phyloP scores from a whole-genome alignment of 2,797 vertebrate genomes.

The Aeoliscus strigatus region DNA sequence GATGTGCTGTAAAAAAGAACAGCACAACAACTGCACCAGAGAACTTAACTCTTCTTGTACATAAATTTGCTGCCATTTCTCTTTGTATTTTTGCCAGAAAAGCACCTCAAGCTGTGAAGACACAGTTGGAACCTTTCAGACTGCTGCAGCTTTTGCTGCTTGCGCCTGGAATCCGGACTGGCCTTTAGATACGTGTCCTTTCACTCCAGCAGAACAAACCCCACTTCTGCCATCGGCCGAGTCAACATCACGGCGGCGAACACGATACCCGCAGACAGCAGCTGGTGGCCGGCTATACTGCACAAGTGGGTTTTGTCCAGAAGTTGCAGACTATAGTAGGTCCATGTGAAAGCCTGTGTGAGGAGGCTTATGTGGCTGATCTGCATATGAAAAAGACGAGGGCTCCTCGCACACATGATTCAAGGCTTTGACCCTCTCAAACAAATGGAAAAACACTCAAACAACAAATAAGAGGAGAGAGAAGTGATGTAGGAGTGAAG shows the following conservation, averaged over 20 bases:
- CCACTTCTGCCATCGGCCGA: slow-evolving; percentile 43
- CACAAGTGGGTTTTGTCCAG: slow-evolving; percentile 57
- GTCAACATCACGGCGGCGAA: slow-evolving; percentile 46
- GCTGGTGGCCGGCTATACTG: slow-evolving; percentile 39
- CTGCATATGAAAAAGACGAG: slow-evolving; percentile 68
- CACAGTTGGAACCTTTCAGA: too few relatives aligned
- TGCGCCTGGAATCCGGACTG: too few relatives aligned
- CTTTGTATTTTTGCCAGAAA: too few relatives aligned
- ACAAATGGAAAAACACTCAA: slow-evolving; percentile 27
- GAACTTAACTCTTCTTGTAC: too few relatives aligned
- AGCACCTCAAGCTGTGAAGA: too few relatives aligned
- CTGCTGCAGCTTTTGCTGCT: too few relatives aligned
- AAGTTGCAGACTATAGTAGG: slow-evolving; percentile 48
- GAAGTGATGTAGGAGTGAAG: too few relatives aligned
- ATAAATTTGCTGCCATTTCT: too few relatives aligned
- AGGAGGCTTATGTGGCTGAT: slow-evolving; percentile 60
- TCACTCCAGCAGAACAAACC: slow-evolving; percentile 21
- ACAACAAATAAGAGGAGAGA: slow-evolving; percentile 20
- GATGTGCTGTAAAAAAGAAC: too few relatives aligned
- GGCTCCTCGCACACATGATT: too few relatives aligned
- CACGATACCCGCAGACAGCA: slow-evolving; percentile 35
- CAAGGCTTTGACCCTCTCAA: slow-evolving; percentile 46
- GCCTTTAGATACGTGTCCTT: too few relatives aligned
- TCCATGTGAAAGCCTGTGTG: slow-evolving; percentile 53
- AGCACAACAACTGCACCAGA: too few relatives aligned